These are phyloP conservation scores for Onychomys arenicola DNA, from an alignment of 2,797 vertebrate species.

Conservation along the genomic window DNA sequence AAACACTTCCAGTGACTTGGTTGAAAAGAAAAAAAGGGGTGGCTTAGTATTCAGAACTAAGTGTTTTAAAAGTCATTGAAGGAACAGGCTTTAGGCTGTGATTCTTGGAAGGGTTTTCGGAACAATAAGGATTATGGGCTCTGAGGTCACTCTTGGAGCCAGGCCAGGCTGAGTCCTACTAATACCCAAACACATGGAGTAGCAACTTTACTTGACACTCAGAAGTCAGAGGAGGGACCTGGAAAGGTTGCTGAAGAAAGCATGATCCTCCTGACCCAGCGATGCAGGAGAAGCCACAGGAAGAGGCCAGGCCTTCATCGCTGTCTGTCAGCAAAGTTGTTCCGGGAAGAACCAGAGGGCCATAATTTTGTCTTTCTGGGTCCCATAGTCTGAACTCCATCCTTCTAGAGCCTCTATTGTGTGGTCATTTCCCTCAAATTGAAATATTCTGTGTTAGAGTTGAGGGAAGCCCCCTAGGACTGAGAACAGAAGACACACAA, in stretches of 20 bases:
- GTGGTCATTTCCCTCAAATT: background rate
- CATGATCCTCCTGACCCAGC: background rate
- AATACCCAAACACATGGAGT: background rate
- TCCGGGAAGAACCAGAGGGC: background rate
- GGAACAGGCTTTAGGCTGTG: slow-evolving; percentile 10
- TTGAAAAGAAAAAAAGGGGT: background rate
- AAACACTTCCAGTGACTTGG: background rate
- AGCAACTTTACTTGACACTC: background rate
- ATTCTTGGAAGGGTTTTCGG: background rate
- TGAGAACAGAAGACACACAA: background rate
- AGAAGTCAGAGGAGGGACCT: background rate
- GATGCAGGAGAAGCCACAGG: background rate
- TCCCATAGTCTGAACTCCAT: background rate
- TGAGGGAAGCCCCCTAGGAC: background rate
- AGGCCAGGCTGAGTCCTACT: background rate
- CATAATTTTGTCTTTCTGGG: background rate
- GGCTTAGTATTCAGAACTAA: slow-evolving; percentile 6
- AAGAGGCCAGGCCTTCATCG: background rate
- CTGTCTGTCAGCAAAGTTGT: background rate
- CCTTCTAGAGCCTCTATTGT: background rate
- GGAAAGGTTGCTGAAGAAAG: background rate
- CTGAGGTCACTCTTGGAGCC: background rate
- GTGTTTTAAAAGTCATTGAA: background rate
- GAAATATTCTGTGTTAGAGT: background rate
- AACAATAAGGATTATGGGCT: background rate